Evolutionary conservation across 1,140 invertebrate species (phyloP).

Genomic region (Colletes gigas): DNA sequence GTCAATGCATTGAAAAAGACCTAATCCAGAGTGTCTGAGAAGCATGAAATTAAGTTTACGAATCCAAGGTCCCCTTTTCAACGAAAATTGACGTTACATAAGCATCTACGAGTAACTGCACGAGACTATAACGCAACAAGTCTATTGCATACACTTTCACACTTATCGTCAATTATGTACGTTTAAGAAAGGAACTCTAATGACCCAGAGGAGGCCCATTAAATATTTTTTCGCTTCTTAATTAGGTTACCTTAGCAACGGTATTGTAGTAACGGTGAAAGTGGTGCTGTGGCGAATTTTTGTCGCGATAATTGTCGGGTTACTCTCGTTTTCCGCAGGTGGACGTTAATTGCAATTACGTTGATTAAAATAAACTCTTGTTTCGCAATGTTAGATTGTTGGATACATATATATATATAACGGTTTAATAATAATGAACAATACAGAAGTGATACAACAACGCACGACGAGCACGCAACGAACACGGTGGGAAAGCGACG

Average conservation of each 20-base stretch:
- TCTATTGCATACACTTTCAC: background rate
- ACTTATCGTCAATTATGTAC: conserved; percentile 4
- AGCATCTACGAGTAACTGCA: background rate
- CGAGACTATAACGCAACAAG: background rate
- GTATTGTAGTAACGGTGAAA: conserved; percentile 23
- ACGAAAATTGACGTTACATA: background rate
- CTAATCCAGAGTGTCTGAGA: no score
- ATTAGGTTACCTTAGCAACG: background rate
- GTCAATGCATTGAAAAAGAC: no score
- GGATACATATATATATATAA: no score
- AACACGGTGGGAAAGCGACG: no score
- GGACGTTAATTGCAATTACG: no score
- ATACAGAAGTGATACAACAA: no score
- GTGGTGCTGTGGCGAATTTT: conserved; percentile 10
- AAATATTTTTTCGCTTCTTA: background rate
- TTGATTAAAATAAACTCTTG: no score
- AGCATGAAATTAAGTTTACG: no score
- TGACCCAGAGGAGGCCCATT: background rate
- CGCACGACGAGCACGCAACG: no score
- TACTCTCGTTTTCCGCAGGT: background rate
- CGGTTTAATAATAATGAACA: no score
- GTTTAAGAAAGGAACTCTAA: conserved; percentile 25
- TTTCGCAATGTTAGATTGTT: no score
- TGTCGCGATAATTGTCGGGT: conserved; percentile 8
- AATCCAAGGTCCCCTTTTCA: no score